Percentiles rank a stretch among this genome's conserved stretches.
These are phyloP conservation scores for Malaclemys terrapin DNA, from an alignment of 2,113 vertebrate genomes.

Conservation along the genomic window DNA sequence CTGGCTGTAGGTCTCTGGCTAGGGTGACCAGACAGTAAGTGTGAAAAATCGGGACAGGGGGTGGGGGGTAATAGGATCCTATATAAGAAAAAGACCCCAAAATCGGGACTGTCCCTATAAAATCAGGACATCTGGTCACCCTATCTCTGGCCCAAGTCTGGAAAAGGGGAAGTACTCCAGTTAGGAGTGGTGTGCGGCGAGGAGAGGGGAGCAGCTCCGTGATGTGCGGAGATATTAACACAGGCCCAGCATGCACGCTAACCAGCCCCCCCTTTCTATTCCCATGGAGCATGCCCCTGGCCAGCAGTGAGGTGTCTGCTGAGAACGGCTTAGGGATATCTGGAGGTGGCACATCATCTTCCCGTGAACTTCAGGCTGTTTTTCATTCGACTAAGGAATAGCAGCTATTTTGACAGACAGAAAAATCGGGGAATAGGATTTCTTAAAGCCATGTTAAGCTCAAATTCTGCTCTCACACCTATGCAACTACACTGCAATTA, in stretches of 20 bases:
- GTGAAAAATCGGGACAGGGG: too few relatives aligned
- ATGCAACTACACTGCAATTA: neutral
- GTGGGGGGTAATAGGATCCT: too few relatives aligned
- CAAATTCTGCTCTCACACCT: neutral
- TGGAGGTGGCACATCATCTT: neutral
- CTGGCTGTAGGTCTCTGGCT: neutral
- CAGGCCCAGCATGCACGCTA: neutral
- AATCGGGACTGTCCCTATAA: too few relatives aligned
- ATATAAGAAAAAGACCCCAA: too few relatives aligned
- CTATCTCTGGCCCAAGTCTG: neutral
- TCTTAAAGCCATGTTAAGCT: neutral
- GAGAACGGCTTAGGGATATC: neutral
- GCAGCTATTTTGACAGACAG: neutral
- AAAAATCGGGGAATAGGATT: neutral
- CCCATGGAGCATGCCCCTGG: neutral
- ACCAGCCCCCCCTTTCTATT: neutral
- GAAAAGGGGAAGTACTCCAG: neutral
- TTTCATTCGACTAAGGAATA: neutral
- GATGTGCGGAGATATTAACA: neutral
- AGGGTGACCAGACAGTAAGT: too few relatives aligned
- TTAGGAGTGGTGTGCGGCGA: neutral
- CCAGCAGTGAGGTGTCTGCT: neutral
- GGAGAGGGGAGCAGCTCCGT: neutral
- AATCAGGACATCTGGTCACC: too few relatives aligned
- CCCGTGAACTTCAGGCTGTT: neutral